Evolutionary conservation across 35 echinoderm and acorn worm species (phyloP).

Genomic region (Stichopus chloronotus): DNA sequence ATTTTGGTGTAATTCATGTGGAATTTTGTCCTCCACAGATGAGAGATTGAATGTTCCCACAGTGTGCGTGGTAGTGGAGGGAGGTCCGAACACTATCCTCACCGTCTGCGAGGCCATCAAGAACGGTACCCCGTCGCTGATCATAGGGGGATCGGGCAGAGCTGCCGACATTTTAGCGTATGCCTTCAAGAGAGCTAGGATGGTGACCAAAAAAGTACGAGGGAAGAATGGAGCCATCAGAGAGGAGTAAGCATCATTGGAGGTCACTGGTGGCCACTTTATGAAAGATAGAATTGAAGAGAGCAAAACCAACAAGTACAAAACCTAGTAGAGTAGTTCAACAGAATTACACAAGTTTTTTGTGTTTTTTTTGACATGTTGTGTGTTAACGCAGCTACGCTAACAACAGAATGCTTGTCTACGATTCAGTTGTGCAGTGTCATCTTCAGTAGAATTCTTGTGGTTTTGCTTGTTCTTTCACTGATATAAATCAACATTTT

Average conservation of each 20-base stretch:
- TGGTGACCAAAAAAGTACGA: constrained; percentile 47
- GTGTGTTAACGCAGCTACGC: no score
- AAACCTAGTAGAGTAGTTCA: not conserved
- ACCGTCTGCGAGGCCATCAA: constrained; percentile 89
- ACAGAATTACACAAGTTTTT: not conserved
- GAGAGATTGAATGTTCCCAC: constrained; percentile 72
- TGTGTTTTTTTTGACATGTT: not conserved
- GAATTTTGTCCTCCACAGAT: constrained; percentile 10
- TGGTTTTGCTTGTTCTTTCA: no score
- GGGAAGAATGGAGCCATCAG: constrained; percentile 49
- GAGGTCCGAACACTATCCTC: constrained; percentile 90
- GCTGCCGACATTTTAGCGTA: constrained; percentile 93
- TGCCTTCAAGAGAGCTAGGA: constrained; percentile 78
- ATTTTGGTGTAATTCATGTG: no score
- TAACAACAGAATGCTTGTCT: no score
- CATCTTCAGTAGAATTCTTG: no score
- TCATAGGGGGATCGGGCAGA: constrained; percentile 94
- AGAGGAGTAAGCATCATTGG: constrained; percentile 65
- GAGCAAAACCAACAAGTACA: no score
- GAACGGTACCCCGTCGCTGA: constrained; percentile 89
- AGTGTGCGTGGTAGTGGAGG: constrained; percentile 95
- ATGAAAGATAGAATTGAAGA: not conserved
- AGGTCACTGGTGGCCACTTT: not conserved
- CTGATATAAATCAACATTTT: no score
- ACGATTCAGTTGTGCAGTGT: no score